These are phyloP conservation scores for Taurulus bubalis DNA, from an alignment of 2,113 vertebrate genomes.

Conservation along the genomic window DNA sequence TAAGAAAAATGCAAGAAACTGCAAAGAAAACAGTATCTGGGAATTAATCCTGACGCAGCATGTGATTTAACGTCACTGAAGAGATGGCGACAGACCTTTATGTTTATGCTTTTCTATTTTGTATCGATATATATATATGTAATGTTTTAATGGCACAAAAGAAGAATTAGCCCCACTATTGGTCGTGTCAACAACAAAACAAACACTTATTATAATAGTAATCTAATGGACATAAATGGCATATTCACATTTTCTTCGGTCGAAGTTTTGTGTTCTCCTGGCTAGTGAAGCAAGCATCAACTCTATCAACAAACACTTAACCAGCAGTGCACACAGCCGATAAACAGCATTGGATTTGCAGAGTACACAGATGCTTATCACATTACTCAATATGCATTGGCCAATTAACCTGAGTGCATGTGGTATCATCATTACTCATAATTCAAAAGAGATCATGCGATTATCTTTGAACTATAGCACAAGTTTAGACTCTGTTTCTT, in stretches of 20 bases:
- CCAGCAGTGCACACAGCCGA: constrained; percentile 20
- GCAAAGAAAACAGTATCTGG: background rate
- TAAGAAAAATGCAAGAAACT: background rate
- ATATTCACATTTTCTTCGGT: background rate
- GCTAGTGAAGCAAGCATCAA: constrained; percentile 5
- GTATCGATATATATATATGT: no score
- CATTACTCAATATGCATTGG: constrained; percentile 19
- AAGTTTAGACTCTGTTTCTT: background rate
- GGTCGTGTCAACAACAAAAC: background rate
- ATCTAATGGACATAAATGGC: background rate
- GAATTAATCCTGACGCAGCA: background rate
- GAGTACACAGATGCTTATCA: constrained; percentile 7
- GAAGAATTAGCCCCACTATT: background rate
- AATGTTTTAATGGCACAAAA: background rate
- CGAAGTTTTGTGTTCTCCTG: no score
- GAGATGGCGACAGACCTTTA: background rate
- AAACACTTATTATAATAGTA: background rate
- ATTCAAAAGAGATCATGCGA: constrained; percentile 16
- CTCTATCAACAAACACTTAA: constrained; percentile 1
- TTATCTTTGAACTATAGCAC: background rate
- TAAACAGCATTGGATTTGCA: constrained; percentile 6
- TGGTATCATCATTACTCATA: background rate
- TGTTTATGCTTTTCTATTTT: background rate
- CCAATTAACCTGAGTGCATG: constrained; percentile 32
- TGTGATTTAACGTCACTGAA: background rate